Conservation (phyloP, 2,113 vertebrate species). For the Chaetodon auriga region DNA sequence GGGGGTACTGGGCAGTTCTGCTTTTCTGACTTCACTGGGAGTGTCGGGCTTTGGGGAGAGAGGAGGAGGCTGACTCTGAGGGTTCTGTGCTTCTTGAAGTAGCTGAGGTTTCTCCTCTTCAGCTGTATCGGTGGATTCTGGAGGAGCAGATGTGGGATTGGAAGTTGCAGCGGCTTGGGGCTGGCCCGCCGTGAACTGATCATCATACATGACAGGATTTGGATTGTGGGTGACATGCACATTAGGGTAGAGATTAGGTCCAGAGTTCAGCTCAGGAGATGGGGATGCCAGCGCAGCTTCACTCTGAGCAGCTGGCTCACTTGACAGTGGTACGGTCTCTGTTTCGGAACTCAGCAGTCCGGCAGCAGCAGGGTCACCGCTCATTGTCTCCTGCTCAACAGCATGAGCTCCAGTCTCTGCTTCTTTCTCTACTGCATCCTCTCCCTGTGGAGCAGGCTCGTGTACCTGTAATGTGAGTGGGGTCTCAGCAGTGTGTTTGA, state of each 20-base stretch:
- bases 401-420: slow-evolving; percentile 16
- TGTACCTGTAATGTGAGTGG: slow-evolving; percentile 17
- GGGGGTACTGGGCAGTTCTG: slow-evolving; percentile 61
- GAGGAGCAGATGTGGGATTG: slow-evolving; percentile 7
- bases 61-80: slow-evolving; percentile 37
- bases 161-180: slow-evolving; percentile 19
- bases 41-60: slow-evolving; percentile 44
- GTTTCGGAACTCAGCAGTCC: slow-evolving; percentile 45
- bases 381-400: slow-evolving; percentile 6
- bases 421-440: slow-evolving; percentile 26
- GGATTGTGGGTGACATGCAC: slow-evolving; percentile 69
- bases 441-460: slow-evolving; percentile 13
- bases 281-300: slow-evolving; percentile 35
- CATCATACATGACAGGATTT: slow-evolving; percentile 51
- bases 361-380: slow-evolving; percentile 10
- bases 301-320: slow-evolving; percentile 32
- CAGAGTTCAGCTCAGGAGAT: slow-evolving; percentile 68
- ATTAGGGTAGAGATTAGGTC: slow-evolving; percentile 77
- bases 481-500: slow-evolving; percentile 12
- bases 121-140: not conserved
- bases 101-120: slow-evolving; percentile 59
- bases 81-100: slow-evolving; percentile 51
- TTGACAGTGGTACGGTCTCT: slow-evolving; percentile 30
- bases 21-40: slow-evolving; percentile 20
- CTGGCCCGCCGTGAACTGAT: slow-evolving; percentile 2